A percentile compares a stretch with the other conserved stretches of the same genome.
These are phyloP conservation scores for Molossus alvarezi DNA, from an alignment of 2,797 vertebrate species.

Conservation along the genomic window DNA sequence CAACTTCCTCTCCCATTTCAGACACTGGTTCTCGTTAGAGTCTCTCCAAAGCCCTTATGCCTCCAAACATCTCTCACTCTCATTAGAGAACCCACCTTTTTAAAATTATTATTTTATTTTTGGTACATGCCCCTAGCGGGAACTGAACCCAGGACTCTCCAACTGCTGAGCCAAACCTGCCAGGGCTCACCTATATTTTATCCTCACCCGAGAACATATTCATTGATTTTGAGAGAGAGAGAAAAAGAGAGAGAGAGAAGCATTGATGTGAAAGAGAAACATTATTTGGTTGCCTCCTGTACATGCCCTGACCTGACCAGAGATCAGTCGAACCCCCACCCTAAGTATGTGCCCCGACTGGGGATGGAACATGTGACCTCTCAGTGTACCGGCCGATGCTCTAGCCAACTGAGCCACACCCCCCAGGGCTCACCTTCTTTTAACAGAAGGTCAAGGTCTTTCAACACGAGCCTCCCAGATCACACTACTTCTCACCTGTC, in stretches of 20 bases:
- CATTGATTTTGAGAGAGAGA: not conserved
- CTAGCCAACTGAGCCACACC: not conserved
- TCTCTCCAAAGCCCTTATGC: not conserved
- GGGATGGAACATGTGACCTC: not conserved
- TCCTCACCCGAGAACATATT: not conserved
- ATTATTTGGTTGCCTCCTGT: too few species aligned
- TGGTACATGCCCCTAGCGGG: too few species aligned
- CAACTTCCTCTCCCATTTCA: not conserved
- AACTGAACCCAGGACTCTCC: too few species aligned
- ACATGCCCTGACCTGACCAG: too few species aligned
- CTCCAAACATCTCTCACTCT: not conserved
- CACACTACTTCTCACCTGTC: not conserved
- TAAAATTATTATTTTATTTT: too few species aligned
- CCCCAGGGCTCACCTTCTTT: not conserved
- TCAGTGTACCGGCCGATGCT: not conserved
- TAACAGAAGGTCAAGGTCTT: slow-evolving; percentile 7
- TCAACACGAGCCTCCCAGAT: not conserved
- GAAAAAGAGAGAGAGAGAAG: too few species aligned
- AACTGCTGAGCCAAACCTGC: too few species aligned
- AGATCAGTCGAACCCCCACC: too few species aligned
- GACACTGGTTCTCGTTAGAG: not conserved
- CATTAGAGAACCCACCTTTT: slow-evolving; percentile 22
- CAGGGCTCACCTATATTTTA: too few species aligned
- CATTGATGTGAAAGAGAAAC: too few species aligned
- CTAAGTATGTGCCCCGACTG: too few species aligned